Evolutionary conservation across 2,888 invertebrate species (phyloP).

Genomic region (Conomelus anceps): DNA sequence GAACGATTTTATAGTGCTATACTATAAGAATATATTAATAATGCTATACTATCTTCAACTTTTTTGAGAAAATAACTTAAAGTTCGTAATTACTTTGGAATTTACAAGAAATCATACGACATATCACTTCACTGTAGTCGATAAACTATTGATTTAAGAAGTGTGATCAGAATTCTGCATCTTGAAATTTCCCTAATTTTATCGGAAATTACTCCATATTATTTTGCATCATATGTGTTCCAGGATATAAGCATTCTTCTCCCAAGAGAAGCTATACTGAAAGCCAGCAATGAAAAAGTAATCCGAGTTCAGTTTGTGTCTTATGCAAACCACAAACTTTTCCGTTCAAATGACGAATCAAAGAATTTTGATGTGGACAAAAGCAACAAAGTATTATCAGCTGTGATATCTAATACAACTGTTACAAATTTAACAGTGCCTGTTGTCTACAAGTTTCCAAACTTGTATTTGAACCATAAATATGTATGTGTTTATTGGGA

Average conservation of each 20-base stretch:
- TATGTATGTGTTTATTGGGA: constrained; percentile 23
- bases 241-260: constrained; percentile 15
- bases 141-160: too few relatives aligned
- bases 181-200: too few relatives aligned
- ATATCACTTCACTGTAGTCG: too few relatives aligned
- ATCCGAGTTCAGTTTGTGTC: constrained; percentile 21
- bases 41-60: too few relatives aligned
- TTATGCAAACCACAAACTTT: constrained; percentile 19
- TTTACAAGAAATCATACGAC: too few relatives aligned
- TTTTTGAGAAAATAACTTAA: too few relatives aligned
- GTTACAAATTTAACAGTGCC: constrained; percentile 17
- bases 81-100: too few relatives aligned
- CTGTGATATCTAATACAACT: constrained; percentile 8
- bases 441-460: constrained; percentile 17
- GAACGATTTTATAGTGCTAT: too few relatives aligned
- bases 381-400: constrained; percentile 15
- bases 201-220: too few relatives aligned
- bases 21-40: too few relatives aligned
- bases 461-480: neutral
- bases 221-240: neutral
- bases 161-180: too few relatives aligned
- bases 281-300: neutral
- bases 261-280: constrained; percentile 18
- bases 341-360: neutral
- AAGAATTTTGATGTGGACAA: neutral